These are phyloP conservation scores for Campopleginae sp. DNA, from an alignment of 2,888 invertebrate species.

Conservation along the genomic window DNA sequence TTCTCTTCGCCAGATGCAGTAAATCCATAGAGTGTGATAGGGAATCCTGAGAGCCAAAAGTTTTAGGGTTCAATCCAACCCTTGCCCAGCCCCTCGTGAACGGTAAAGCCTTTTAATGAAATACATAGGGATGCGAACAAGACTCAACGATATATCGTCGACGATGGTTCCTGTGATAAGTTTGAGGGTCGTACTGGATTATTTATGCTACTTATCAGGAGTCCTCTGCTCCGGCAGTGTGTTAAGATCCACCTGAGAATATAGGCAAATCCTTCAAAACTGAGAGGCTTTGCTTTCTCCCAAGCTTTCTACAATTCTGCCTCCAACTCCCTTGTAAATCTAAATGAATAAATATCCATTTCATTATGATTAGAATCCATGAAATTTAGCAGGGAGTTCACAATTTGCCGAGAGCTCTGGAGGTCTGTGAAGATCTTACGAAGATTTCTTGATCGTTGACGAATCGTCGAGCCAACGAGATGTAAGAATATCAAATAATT, in stretches of 20 bases:
- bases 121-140: slow-evolving; percentile 37
- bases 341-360: neutral
- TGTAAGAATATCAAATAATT: slow-evolving; percentile 38
- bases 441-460: slow-evolving; percentile 45
- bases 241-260: slow-evolving; percentile 8
- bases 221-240: neutral
- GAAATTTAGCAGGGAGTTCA: neutral
- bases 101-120: slow-evolving; percentile 49
- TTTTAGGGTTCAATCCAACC: slow-evolving; percentile 35
- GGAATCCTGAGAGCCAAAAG: slow-evolving; percentile 16
- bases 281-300: neutral
- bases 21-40: slow-evolving; percentile 31
- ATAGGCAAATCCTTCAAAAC: neutral
- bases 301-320: neutral
- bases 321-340: neutral
- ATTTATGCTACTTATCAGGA: slow-evolving; percentile 80
- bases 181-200: slow-evolving; percentile 76
- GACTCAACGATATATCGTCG: slow-evolving; percentile 43
- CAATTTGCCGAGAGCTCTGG: neutral
- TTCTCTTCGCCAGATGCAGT: slow-evolving; percentile 2
- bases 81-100: slow-evolving; percentile 40
- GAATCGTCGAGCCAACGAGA: slow-evolving; percentile 74
- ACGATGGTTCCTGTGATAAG: slow-evolving; percentile 74
- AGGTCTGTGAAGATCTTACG: neutral
- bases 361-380: neutral